Evolutionary conservation across 2,888 invertebrate genomes (phyloP).

Genomic region (Calameuta filiformis): DNA sequence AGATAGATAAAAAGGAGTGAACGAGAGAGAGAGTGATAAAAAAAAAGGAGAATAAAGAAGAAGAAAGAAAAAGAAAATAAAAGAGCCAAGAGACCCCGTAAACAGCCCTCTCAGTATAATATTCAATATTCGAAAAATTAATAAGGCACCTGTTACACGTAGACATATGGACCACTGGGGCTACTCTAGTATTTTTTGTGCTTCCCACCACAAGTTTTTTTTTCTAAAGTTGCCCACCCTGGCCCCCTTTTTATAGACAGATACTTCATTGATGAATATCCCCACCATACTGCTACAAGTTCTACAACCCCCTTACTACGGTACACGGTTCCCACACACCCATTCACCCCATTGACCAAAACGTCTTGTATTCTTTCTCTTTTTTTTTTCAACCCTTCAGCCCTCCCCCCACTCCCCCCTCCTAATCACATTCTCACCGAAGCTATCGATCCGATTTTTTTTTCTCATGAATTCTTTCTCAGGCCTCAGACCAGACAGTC

Average conservation of each 20-base stretch:
- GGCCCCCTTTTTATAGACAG: slow-evolving; percentile 2
- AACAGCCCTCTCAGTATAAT: slow-evolving; percentile 23
- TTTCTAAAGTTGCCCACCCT: slow-evolving; percentile 3
- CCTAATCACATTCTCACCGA: neutral
- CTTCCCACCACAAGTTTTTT: neutral
- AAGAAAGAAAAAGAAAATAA: slow-evolving; percentile 4
- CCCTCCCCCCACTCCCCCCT: slow-evolving; percentile 30
- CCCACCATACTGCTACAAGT: slow-evolving; percentile 1
- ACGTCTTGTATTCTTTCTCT: slow-evolving; percentile 20
- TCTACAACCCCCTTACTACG: neutral
- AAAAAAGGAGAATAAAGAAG: slow-evolving; percentile 16
- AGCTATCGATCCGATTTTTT: neutral
- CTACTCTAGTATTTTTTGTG: slow-evolving; percentile 12
- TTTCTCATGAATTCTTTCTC: neutral
- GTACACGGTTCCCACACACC: slow-evolving; percentile 8
- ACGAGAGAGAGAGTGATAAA: too few species aligned
- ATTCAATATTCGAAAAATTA: slow-evolving; percentile 38
- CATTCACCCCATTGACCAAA: slow-evolving; percentile 23
- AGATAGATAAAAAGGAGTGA: slow-evolving; percentile 7
- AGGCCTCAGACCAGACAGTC: neutral
- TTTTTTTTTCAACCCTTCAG: slow-evolving; percentile 5
- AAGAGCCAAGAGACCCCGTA: slow-evolving; percentile 2
- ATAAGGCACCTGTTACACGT: slow-evolving; percentile 39
- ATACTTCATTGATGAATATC: slow-evolving; percentile 16
- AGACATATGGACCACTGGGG: slow-evolving; percentile 25